Conservation (phyloP, 2,888 invertebrate genomes). For the Leptogaster cylindrica region DNA sequence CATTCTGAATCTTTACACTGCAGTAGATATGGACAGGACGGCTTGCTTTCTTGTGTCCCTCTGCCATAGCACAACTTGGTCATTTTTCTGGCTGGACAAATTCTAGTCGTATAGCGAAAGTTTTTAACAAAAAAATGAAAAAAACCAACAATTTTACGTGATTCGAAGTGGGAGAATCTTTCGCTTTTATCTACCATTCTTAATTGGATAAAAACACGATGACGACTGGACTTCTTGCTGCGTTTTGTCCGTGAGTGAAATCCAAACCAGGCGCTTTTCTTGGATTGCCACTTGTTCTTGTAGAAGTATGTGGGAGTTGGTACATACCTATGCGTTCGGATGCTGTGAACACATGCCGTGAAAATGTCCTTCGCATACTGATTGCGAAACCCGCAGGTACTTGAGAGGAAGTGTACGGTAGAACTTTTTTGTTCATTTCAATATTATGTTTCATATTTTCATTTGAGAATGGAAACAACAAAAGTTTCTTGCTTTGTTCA, state of each 20-base stretch:
- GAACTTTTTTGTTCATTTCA: too few relatives aligned
- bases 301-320: slow-evolving; percentile 22
- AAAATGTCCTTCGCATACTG: slow-evolving; percentile 34
- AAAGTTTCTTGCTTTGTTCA: too few relatives aligned
- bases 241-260: slow-evolving; percentile 17
- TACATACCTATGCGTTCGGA: background rate
- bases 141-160: slow-evolving; percentile 33
- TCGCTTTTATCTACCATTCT: slow-evolving; percentile 44
- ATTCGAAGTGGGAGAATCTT: slow-evolving; percentile 46
- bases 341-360: background rate
- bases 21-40: too few relatives aligned
- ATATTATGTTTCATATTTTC: too few relatives aligned
- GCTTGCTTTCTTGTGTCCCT: slow-evolving; percentile 3
- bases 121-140: slow-evolving; percentile 19
- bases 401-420: too few relatives aligned
- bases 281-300: background rate
- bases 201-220: slow-evolving; percentile 45
- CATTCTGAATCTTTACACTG: slow-evolving; percentile 39
- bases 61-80: slow-evolving; percentile 10
- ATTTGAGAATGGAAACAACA: too few relatives aligned
- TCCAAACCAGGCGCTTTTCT: slow-evolving; percentile 30
- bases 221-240: slow-evolving; percentile 41
- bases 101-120: slow-evolving; percentile 33
- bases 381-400: slow-evolving; percentile 10
- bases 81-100: slow-evolving; percentile 2